A percentile compares a stretch with the other conserved stretches of the same genome.
These are phyloP conservation scores for Alfaro cultratus DNA, from an alignment of 2,797 vertebrate genomes.

Conservation along the genomic window DNA sequence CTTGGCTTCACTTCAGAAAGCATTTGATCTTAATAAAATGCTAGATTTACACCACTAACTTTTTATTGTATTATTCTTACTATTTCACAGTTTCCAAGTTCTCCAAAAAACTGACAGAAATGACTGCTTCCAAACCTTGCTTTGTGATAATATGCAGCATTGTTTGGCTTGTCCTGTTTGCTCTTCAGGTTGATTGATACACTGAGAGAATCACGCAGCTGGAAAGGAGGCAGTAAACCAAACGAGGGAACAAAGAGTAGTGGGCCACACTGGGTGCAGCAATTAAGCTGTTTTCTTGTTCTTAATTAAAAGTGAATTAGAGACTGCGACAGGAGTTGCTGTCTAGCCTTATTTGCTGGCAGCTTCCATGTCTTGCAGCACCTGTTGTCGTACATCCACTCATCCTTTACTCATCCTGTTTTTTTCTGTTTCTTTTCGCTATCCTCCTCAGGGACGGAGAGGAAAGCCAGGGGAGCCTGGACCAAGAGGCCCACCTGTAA, in stretches of 20 bases:
- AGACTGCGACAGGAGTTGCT: slow-evolving; percentile 72
- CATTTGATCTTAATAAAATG: slow-evolving; percentile 65
- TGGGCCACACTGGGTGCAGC: slow-evolving; percentile 76
- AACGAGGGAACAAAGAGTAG: slow-evolving; percentile 75
- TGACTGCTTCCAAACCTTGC: slow-evolving; percentile 38
- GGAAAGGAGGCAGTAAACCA: slow-evolving; percentile 75
- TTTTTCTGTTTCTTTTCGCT: slow-evolving; percentile 19
- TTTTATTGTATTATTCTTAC: slow-evolving; percentile 8
- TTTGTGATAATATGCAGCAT: slow-evolving; percentile 37
- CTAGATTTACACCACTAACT: slow-evolving; percentile 44
- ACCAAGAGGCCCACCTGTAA: slow-evolving; percentile 87
- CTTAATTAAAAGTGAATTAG: slow-evolving; percentile 86
- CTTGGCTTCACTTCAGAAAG: slow-evolving; percentile 62
- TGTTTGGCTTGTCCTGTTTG: slow-evolving; percentile 31
- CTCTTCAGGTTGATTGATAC: slow-evolving; percentile 77
- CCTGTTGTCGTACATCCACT: slow-evolving; percentile 64
- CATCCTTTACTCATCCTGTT: slow-evolving; percentile 30
- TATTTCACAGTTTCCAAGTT: slow-evolving; percentile 24
- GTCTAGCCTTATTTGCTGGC: slow-evolving; percentile 74
- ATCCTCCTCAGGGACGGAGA: slow-evolving; percentile 86
- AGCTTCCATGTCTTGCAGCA: slow-evolving; percentile 67
- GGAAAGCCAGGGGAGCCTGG: slow-evolving; percentile 90
- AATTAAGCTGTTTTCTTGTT: slow-evolving; percentile 83
- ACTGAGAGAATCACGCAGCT: slow-evolving; percentile 71
- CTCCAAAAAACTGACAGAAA: slow-evolving; percentile 13